Percentiles rank a stretch among this genome's conserved stretches.
Conservation (phyloP, 2,888 invertebrate species). For the Drepanosiphum platanoidis region DNA sequence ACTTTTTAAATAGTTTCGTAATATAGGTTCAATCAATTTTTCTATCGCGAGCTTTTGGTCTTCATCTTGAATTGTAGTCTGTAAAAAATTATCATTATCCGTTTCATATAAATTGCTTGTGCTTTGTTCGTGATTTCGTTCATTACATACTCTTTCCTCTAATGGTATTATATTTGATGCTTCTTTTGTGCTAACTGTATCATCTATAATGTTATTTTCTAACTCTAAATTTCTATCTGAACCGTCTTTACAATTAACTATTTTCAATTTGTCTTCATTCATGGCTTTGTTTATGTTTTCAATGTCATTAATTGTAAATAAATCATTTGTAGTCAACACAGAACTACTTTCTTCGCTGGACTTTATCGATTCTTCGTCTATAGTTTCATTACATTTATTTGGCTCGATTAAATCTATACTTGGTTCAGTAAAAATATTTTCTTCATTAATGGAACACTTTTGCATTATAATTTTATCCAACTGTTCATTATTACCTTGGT, state of each 20-base stretch:
- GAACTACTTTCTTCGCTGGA: neutral
- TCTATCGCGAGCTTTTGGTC: constrained; percentile 19
- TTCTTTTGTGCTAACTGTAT: neutral
- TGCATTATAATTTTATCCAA: neutral
- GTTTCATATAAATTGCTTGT: neutral
- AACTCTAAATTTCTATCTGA: neutral
- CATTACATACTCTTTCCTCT: neutral
- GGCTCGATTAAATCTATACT: neutral
- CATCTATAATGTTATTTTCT: neutral
- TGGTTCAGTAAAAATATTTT: neutral
- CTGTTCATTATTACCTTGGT: neutral
- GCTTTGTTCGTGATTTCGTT: neutral
- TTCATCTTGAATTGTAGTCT: neutral
- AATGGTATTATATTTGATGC: neutral
- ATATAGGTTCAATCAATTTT: constrained; percentile 20
- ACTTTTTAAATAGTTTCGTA: constrained; percentile 28
- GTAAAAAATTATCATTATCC: neutral
- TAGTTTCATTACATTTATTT: neutral
- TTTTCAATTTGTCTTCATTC: neutral
- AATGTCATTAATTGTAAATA: neutral
- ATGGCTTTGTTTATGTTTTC: neutral
- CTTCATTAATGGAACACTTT: neutral
- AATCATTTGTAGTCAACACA: neutral
- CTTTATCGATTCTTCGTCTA: no score
- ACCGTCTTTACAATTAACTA: neutral